These are phyloP conservation scores for Drosophila tristis DNA, from an alignment of 1,140 invertebrate species.

Conservation along the genomic window DNA sequence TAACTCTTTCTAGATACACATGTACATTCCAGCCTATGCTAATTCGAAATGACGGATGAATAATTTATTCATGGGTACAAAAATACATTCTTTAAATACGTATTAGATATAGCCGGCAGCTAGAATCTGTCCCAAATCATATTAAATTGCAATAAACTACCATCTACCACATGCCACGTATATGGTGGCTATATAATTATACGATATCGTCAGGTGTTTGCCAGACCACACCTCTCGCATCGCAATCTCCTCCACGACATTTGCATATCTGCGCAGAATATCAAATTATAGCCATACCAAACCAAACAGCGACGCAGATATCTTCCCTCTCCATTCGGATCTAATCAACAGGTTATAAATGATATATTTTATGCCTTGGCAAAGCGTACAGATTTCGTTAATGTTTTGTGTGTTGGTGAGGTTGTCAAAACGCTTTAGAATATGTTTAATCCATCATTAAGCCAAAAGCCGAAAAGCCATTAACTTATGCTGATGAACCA, in stretches of 20 bases:
- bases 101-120: conserved; percentile 45
- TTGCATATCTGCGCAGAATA: conserved; percentile 50
- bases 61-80: conserved; percentile 5
- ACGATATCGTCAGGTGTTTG: conserved; percentile 45
- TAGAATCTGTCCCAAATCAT: conserved; percentile 48
- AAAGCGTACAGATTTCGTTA: conserved; percentile 26
- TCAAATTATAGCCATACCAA: conserved; percentile 40
- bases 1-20: no score
- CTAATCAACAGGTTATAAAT: conserved; percentile 54
- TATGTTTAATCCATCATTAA: conserved; percentile 67
- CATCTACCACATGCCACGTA: conserved; percentile 34
- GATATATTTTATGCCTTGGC: conserved; percentile 30
- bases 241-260: conserved; percentile 15
- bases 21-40: no score
- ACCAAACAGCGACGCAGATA: conserved; percentile 20
- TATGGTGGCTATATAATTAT: conserved; percentile 67
- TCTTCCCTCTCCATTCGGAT: conserved; percentile 13
- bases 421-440: conserved; percentile 63
- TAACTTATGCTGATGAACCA: conserved; percentile 77
- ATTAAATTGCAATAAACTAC: conserved; percentile 60
- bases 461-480: conserved; percentile 60
- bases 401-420: conserved; percentile 25
- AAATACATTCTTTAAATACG: conserved; percentile 1
- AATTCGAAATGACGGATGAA: conserved; percentile 9
- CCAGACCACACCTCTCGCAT: conserved; percentile 29